These are phyloP conservation scores for Chelon labrosus DNA, from an alignment of 2,797 vertebrate species.

Conservation along the genomic window DNA sequence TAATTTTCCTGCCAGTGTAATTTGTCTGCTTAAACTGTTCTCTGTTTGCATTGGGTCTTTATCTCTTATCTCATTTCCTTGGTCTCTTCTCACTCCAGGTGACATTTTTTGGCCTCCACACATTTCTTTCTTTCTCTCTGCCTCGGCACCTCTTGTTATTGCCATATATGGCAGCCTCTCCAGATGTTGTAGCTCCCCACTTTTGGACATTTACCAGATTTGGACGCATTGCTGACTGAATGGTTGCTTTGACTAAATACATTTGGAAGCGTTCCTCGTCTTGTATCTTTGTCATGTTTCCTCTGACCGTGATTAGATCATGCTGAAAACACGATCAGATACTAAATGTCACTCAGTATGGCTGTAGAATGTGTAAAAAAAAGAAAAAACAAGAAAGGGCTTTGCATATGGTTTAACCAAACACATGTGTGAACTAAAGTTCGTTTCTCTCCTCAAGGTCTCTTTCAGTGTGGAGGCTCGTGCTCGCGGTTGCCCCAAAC, in stretches of 20 bases:
- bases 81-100: slow-evolving; percentile 68
- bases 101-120: slow-evolving; percentile 70
- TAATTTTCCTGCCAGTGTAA: slow-evolving; percentile 18
- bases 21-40: background rate
- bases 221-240: slow-evolving; percentile 63
- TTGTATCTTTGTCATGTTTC: slow-evolving; percentile 34
- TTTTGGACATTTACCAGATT: slow-evolving; percentile 76
- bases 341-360: slow-evolving; percentile 12
- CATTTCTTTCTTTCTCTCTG: slow-evolving; percentile 67
- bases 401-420: background rate
- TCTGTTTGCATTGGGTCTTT: background rate
- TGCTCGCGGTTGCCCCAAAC: slow-evolving; percentile 90
- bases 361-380: background rate
- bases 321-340: slow-evolving; percentile 13
- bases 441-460: slow-evolving; percentile 84
- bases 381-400: background rate
- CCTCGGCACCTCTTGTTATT: slow-evolving; percentile 60
- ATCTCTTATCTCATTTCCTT: slow-evolving; percentile 52
- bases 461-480: slow-evolving; percentile 96
- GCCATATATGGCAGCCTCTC: slow-evolving; percentile 81
- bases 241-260: slow-evolving; percentile 62
- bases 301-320: slow-evolving; percentile 18
- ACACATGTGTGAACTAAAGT: background rate
- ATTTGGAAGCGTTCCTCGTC: slow-evolving; percentile 56
- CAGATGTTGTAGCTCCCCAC: slow-evolving; percentile 68